Percentiles rank a stretch among this genome's conserved stretches.
Evolutionary conservation across 2,113 vertebrate species (phyloP).

Genomic region (Rhizomys pruinosus): DNA sequence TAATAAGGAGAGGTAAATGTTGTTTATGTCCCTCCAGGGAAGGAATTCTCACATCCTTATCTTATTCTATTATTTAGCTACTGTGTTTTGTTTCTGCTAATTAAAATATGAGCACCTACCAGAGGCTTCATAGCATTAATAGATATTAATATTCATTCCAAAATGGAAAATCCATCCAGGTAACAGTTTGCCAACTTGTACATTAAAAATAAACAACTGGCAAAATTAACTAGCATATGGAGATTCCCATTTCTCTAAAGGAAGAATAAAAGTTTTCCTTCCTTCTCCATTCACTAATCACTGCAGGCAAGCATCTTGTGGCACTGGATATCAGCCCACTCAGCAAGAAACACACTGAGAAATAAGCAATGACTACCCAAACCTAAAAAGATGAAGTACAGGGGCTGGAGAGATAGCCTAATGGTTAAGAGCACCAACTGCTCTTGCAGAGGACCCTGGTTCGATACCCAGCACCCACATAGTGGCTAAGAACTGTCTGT

Average conservation of each 20-base stretch:
- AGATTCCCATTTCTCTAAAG: background rate
- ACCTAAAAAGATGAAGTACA: too few relatives aligned
- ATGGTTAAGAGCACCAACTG: too few relatives aligned
- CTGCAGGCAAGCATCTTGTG: rapidly evolving
- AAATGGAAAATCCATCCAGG: background rate
- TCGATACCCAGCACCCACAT: too few relatives aligned
- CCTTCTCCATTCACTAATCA: background rate
- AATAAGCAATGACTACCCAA: background rate
- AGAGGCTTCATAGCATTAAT: background rate
- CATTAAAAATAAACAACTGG: background rate
- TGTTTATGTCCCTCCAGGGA: background rate
- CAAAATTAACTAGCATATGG: too few relatives aligned
- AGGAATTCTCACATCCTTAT: background rate
- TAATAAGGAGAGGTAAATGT: background rate
- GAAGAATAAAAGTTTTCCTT: background rate
- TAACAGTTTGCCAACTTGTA: background rate
- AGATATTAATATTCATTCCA: background rate
- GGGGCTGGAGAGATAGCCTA: too few relatives aligned
- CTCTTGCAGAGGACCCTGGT: too few relatives aligned
- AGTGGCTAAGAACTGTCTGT: too few relatives aligned
- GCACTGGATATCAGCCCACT: background rate
- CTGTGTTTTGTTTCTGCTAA: background rate
- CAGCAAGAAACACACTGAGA: background rate
- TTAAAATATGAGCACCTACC: background rate
- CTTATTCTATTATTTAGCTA: background rate